phyloP scores from a whole-genome alignment of 2,797 vertebrate genomes.

The Pangasius sanitwongsei region DNA sequence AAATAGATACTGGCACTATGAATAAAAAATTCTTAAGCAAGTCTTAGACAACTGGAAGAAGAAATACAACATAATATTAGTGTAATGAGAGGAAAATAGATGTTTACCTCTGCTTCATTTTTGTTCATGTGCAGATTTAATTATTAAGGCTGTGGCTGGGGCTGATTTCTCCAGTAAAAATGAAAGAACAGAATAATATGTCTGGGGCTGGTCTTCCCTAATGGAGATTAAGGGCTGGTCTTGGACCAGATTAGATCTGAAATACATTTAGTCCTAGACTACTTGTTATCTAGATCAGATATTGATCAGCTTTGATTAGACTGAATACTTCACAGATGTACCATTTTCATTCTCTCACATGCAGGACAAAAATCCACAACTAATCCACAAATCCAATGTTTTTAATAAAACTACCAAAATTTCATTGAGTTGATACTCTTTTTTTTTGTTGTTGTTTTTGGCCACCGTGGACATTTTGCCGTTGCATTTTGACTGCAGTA shows the following conservation, averaged over 20 bases:
- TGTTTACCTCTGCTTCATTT: neutral
- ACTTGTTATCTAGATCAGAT: neutral
- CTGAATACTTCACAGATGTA: neutral
- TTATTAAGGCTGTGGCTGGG: neutral
- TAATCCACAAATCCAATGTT: too few species aligned
- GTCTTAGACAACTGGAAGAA: neutral
- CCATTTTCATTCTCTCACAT: neutral
- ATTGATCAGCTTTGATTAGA: neutral
- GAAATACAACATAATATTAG: neutral
- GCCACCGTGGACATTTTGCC: neutral
- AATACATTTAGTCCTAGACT: neutral
- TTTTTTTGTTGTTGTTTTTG: neutral
- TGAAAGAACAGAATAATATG: neutral
- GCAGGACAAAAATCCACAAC: neutral
- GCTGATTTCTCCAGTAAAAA: neutral
- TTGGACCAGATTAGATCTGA: neutral
- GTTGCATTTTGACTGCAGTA: neutral
- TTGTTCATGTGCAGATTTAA: conserved; percentile 12
- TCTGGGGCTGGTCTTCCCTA: neutral
- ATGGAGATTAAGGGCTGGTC: neutral
- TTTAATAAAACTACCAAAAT: neutral
- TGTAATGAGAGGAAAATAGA: conserved; percentile 1
- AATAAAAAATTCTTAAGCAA: neutral
- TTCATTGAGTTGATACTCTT: neutral
- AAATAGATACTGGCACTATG: neutral